Conservation (phyloP, 2,888 invertebrate species). For the Cordilura impudica region DNA sequence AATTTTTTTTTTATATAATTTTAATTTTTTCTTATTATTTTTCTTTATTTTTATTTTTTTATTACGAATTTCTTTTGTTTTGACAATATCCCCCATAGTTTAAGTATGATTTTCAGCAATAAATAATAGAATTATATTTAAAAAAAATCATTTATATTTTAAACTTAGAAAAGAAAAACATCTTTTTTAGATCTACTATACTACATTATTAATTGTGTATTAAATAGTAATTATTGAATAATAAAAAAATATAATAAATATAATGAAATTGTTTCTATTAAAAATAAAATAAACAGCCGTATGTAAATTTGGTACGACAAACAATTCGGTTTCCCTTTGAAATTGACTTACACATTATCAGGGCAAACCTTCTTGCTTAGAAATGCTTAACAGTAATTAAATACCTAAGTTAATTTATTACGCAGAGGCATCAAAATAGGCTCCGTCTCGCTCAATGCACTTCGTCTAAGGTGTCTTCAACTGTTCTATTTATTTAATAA, state of each 20-base stretch:
- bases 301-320: too few species aligned
- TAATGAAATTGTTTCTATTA: too few species aligned
- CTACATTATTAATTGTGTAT: slow-evolving; percentile 52
- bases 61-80: slow-evolving; percentile 19
- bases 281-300: too few species aligned
- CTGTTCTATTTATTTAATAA: too few species aligned
- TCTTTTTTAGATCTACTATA: slow-evolving; percentile 36
- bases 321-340: too few species aligned
- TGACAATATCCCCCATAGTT: slow-evolving; percentile 2
- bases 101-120: slow-evolving; percentile 47
- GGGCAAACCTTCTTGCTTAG: too few species aligned
- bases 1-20: slow-evolving; percentile 12
- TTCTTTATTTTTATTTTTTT: not conserved
- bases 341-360: too few species aligned
- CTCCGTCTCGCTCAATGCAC: too few species aligned
- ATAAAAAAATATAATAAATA: slow-evolving; percentile 23
- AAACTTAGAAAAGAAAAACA: not conserved
- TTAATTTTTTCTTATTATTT: slow-evolving; percentile 5
- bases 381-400: too few species aligned
- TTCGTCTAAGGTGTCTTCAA: too few species aligned
- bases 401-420: too few species aligned
- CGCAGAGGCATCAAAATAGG: too few species aligned
- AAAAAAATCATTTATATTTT: slow-evolving; percentile 32
- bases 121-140: slow-evolving; percentile 49
- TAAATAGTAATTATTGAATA: slow-evolving; percentile 53